Evolutionary conservation across 2,888 invertebrate species (phyloP).

Genomic region (Eupithecia insigniata): DNA sequence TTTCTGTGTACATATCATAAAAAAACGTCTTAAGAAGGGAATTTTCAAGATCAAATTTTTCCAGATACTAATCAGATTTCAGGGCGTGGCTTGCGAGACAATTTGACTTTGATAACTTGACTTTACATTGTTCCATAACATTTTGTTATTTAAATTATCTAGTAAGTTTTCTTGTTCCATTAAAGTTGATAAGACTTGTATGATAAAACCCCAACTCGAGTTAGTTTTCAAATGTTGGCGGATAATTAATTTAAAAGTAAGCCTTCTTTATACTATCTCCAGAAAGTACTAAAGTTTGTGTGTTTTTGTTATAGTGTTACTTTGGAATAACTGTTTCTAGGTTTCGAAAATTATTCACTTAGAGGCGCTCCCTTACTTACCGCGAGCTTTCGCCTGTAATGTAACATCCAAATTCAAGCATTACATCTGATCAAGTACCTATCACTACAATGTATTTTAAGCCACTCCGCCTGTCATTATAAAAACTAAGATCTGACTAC

Average conservation of each 20-base stretch:
- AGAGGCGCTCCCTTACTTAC: too few species aligned
- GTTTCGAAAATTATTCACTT: too few species aligned
- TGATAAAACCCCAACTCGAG: not conserved
- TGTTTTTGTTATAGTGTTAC: not conserved
- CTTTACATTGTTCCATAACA: not conserved
- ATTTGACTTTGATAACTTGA: not conserved
- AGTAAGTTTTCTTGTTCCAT: constrained; percentile 6
- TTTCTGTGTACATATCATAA: not conserved
- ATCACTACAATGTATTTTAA: too few species aligned
- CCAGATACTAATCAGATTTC: not conserved
- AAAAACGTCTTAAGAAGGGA: not conserved
- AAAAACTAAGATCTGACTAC: too few species aligned
- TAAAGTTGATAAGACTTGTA: not conserved
- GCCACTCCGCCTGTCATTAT: too few species aligned
- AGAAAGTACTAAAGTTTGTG: not conserved
- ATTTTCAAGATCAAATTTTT: not conserved
- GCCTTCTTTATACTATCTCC: not conserved
- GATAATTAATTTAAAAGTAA: not conserved
- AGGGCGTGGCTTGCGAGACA: not conserved
- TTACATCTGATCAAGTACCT: too few species aligned
- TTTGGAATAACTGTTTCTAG: too few species aligned
- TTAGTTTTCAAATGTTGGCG: not conserved
- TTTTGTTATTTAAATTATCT: not conserved
- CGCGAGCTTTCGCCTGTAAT: too few species aligned
- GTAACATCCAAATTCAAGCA: too few species aligned